Conservation (phyloP, 2,113 vertebrate species). For the Papio anubis region DNA sequence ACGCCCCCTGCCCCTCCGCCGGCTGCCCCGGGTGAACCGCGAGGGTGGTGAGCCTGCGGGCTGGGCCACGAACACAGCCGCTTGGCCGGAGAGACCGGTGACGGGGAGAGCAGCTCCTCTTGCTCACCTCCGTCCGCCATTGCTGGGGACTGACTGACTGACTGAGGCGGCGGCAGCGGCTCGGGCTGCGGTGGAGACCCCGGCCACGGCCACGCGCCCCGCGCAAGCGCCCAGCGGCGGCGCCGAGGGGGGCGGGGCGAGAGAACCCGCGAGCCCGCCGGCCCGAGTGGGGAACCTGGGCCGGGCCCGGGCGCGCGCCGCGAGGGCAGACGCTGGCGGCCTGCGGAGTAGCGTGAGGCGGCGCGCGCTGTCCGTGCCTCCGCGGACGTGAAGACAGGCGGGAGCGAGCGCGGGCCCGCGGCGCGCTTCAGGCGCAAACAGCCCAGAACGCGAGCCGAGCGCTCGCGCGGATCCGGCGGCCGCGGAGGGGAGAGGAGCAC, state of each 20-base stretch:
- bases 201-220: constrained; percentile 75
- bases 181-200: constrained; percentile 79
- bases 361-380: constrained; percentile 59
- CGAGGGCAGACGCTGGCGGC: neutral
- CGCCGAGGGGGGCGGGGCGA: constrained; percentile 64
- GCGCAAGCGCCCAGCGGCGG: constrained; percentile 78
- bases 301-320: constrained; percentile 45
- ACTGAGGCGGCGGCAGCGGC: constrained; percentile 46
- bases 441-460: neutral
- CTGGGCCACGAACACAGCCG: constrained; percentile 90
- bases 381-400: constrained; percentile 28
- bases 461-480: neutral
- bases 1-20: constrained; percentile 83
- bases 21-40: constrained; percentile 49
- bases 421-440: constrained; percentile 62
- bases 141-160: constrained; percentile 89
- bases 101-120: constrained; percentile 87
- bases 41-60: constrained; percentile 71
- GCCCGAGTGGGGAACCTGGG: constrained; percentile 64
- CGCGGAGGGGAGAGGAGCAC: fast-evolving
- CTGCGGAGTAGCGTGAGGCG: constrained; percentile 46
- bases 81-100: constrained; percentile 87
- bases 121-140: constrained; percentile 97
- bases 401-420: constrained; percentile 40
- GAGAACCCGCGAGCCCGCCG: constrained; percentile 45